Percentiles rank a stretch among this genome's conserved stretches.
phyloP scores from a whole-genome alignment of 2,113 vertebrate species.

The Astatotilapia flaviijosephi region DNA sequence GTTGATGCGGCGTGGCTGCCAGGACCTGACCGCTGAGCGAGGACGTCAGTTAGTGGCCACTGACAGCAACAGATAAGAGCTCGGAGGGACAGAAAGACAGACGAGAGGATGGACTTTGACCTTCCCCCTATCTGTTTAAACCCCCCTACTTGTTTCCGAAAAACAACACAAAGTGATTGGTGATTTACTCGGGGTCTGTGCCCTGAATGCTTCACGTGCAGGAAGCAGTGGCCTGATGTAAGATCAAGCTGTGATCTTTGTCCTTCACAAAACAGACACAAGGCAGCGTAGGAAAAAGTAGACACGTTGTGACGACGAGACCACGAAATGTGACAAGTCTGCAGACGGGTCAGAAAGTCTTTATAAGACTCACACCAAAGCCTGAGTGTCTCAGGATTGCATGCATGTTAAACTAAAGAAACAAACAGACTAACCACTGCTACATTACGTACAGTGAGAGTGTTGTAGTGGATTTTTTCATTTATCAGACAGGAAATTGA shows the following conservation, averaged over 20 bases:
- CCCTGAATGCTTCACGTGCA: constrained; percentile 15
- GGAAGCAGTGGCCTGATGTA: constrained; percentile 6
- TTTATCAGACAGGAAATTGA: background rate
- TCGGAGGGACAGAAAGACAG: constrained; percentile 60
- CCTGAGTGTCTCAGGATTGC: background rate
- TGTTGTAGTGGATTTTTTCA: background rate
- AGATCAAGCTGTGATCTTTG: constrained; percentile 41
- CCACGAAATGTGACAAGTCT: background rate
- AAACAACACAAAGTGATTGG: constrained; percentile 34
- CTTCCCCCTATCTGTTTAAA: constrained; percentile 62
- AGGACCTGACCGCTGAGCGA: constrained; percentile 60
- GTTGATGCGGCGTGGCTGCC: constrained; percentile 55
- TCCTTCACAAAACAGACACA: constrained; percentile 43
- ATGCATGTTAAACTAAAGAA: background rate
- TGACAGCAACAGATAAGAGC: constrained; percentile 66
- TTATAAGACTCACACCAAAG: no score
- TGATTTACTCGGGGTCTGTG: constrained; percentile 10
- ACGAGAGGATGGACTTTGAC: constrained; percentile 67
- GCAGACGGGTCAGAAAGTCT: background rate
- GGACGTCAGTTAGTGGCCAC: constrained; percentile 69
- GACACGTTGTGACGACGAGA: background rate
- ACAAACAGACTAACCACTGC: background rate
- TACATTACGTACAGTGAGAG: background rate
- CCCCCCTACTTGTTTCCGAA: background rate
- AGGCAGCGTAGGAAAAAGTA: background rate